Base-by-base conservation (phyloP, 2,113 vertebrate genomes). In the Lucifuga dentata region DNA sequence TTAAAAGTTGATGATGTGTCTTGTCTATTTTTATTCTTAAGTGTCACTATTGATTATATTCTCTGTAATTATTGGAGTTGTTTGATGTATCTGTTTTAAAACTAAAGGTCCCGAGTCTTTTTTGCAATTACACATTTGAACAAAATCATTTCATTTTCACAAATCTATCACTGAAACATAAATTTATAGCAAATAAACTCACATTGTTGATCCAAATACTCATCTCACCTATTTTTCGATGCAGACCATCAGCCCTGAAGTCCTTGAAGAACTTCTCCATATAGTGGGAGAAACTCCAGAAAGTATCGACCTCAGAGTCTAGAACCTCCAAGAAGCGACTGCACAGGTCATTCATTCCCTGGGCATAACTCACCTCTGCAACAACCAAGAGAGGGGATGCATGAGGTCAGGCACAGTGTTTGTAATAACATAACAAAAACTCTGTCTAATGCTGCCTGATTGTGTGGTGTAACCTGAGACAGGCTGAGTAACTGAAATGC, bases 311-410 rank as follows among this genome's bases (percentile, higher is more conserved):
- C 80, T 94, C 93, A 9, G 87, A 93, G 80, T 94, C 87, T 2
- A 94, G 80, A 19, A 94, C 93, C 80, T 94, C 93, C 43, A 94
- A 74, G 78, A 94, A 93, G 1, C 93, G 87, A 71, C 93, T 94
- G 83, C 93, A 93, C 32, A 94, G 83, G 81, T 94, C 93, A 63
- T 93, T 94, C 93, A 94, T 94, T 10, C 93, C 93, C 74, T 94
- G 93, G 35, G 93, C 93, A 39, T 94, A 94, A 56, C 91, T 90
- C 7, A 94, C 93, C 51, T 94, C 93, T 94, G 81, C 16, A 69
- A 63, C 38, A 50, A 26, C 24, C 17, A 40, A 57, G 21, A 43
- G 2, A 62, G 38, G 16, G 3, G 17, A 5, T 36, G 15, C 7
- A 45, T 15, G 78, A 35, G 51, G n/a, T n/a, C n/a, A n/a, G n/a